These are phyloP conservation scores for Silurus lanzhouensis DNA, from an alignment of 2,797 vertebrate genomes.

Conservation along the genomic window DNA sequence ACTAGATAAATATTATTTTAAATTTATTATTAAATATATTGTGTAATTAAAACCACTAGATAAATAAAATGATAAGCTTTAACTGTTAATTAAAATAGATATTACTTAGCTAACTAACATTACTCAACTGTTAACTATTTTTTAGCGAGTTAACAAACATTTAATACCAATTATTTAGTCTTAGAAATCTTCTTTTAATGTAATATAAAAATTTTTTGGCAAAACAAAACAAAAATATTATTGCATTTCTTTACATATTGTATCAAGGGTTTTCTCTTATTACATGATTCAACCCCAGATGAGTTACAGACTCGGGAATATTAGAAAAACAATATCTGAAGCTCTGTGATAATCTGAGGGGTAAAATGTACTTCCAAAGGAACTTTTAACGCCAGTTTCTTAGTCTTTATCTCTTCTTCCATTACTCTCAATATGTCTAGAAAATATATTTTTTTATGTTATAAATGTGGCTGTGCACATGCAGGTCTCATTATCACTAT, in stretches of 20 bases:
- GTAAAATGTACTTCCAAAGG: not conserved
- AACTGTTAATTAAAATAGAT: not conserved
- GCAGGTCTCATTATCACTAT: conserved; percentile 10
- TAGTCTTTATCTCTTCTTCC: not conserved
- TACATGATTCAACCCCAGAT: not conserved
- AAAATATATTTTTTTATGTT: conserved; percentile 3
- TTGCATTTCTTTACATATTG: not conserved
- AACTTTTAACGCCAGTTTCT: conserved; percentile 1
- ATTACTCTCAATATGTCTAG: conserved; percentile 4
- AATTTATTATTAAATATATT: too few species aligned
- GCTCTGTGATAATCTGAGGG: not conserved
- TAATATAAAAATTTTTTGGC: not conserved
- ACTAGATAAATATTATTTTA: not conserved
- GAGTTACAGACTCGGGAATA: not conserved
- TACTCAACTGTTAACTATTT: not conserved
- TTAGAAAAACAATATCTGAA: not conserved
- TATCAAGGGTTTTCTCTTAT: not conserved
- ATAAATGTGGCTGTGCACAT: conserved; percentile 16
- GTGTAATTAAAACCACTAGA: not conserved
- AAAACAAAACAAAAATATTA: not conserved
- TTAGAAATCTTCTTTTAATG: not conserved
- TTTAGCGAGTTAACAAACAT: not conserved
- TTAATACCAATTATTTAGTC: too few species aligned
- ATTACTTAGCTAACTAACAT: not conserved
- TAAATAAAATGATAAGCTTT: not conserved